phyloP scores from a whole-genome alignment of 2,888 invertebrate species.

The Oxytorus armatus region DNA sequence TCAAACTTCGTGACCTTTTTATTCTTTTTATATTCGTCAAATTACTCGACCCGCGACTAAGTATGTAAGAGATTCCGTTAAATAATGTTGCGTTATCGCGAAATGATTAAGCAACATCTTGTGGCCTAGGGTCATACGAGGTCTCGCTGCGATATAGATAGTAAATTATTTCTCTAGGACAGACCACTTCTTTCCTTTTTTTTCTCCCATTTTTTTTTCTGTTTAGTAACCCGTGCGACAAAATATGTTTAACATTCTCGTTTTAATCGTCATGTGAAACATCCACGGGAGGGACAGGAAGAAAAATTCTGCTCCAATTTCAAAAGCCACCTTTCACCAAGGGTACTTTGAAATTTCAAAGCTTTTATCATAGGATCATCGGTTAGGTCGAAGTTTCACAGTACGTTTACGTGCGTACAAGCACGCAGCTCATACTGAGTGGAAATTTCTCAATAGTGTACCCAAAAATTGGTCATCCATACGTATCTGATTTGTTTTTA shows the following conservation, averaged over 20 bases:
- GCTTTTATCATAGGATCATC: no score
- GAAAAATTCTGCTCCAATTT: no score
- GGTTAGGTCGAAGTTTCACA: no score
- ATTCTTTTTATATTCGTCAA: no score
- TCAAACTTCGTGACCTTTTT: conserved; percentile 33
- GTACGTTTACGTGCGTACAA: neutral
- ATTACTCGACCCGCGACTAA: conserved; percentile 34
- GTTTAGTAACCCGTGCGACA: no score
- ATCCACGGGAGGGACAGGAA: no score
- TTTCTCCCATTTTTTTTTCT: neutral
- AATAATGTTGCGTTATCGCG: conserved; percentile 57
- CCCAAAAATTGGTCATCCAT: neutral
- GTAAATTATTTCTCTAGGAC: neutral
- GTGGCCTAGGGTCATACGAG: conserved; percentile 4
- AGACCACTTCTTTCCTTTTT: neutral
- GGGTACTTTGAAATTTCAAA: no score
- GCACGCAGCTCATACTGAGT: neutral
- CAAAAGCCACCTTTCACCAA: no score
- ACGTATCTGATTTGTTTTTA: no score
- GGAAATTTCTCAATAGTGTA: neutral
- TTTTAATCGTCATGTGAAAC: no score
- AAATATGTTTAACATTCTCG: no score
- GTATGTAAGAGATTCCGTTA: conserved; percentile 44
- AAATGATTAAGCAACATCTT: conserved; percentile 49
- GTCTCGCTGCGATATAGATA: conserved; percentile 8